Evolutionary conservation across 2,113 vertebrate genomes (phyloP), one percentile per base, ranked within the genome.

Genomic region (Carassius auratus): DNA sequence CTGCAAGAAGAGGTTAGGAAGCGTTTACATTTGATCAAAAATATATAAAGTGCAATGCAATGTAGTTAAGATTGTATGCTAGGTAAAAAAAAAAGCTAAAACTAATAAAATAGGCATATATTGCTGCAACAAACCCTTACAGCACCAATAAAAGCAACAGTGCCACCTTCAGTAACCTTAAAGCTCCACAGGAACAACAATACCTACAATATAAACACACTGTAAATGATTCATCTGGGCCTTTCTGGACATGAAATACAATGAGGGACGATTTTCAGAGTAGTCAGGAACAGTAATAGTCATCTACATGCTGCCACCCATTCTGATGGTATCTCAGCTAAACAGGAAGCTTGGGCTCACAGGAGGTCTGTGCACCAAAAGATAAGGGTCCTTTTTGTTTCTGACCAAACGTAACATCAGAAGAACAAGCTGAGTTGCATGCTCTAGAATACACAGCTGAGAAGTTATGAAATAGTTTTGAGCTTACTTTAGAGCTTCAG

Each of bases 311-410:
- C 33, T 36, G 8, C 21, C 74, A 42, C 42, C 62, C 15, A 38
- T 57, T 23, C 12, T 55, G 3, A 21, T 4, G 4, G 23, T 45
- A 55, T 83, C 73, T 36, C 21, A 61, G 50, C 48, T 69, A 68
- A 76, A 86, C 76, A 59, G 75, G 50, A 26, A 0, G 19, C 17
- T 71, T 81, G 57, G 21, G 48, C 73, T 76, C 14, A 74, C n/a
- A 64, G 9, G 57, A 61, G 9, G 68, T 23, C 61, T 66, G 61
- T 55, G 83, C 26, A 74, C 8, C 26, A 36, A 14, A 55, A 55
- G 74, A 73, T 86, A 86, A 82, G 79, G 33, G 61, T 69, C 5
- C 50, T 71, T 30, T 79, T 45, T 57, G 75, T 59, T 30, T 77
- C 61, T 57, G 48, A 38, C 23, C 48, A 71, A 17, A 61, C 6